These are phyloP conservation scores for Nyctibius bracteatus DNA, from an alignment of 2,113 vertebrate genomes.

Conservation along the genomic window DNA sequence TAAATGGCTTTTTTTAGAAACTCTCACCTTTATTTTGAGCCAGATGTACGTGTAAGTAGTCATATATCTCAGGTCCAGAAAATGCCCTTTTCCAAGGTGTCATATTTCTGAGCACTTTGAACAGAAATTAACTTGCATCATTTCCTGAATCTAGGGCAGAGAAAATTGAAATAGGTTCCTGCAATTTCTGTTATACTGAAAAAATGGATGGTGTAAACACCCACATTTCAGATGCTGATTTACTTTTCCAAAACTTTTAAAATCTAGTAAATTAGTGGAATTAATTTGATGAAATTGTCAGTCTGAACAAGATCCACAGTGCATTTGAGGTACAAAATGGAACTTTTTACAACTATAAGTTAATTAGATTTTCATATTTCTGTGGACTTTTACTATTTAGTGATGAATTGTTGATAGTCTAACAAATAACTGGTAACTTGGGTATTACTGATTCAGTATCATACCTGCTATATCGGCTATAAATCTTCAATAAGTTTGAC, in stretches of 20 bases:
- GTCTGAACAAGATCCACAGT: background rate
- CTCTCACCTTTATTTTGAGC: background rate
- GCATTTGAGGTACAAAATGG: background rate
- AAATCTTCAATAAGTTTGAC: background rate
- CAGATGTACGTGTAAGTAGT: background rate
- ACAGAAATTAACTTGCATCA: background rate
- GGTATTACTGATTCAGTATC: background rate
- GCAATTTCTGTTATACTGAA: background rate
- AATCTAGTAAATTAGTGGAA: background rate
- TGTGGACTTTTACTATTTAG: background rate
- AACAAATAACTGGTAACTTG: background rate
- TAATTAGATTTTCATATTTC: background rate
- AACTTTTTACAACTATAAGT: background rate
- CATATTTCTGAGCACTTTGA: background rate
- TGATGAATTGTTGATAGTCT: background rate
- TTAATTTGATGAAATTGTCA: background rate
- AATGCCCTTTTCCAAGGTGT: background rate
- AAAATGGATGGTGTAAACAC: conserved; percentile 1
- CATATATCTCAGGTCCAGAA: background rate
- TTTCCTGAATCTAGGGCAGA: conserved; percentile 30
- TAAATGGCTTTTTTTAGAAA: background rate
- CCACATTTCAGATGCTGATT: conserved; percentile 21
- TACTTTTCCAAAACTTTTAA: background rate
- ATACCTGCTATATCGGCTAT: background rate
- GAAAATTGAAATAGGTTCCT: conserved; percentile 12